These are phyloP conservation scores for Felis chaus DNA, from an alignment of 2,113 vertebrate genomes.

Conservation along the genomic window DNA sequence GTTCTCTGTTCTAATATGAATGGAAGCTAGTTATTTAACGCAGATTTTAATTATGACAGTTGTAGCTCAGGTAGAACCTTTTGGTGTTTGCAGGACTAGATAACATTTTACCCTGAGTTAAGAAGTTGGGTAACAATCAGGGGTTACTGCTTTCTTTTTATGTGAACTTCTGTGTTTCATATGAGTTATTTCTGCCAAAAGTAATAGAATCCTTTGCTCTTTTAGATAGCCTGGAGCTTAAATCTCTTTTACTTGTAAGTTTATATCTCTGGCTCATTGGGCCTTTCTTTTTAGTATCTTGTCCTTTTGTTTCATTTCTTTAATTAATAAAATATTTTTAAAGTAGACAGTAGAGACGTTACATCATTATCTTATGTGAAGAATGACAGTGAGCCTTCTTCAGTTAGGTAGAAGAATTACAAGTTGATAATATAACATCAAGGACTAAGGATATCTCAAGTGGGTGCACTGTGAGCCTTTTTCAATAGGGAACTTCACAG, in stretches of 20 bases:
- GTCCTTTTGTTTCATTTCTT: neutral
- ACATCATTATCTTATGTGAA: neutral
- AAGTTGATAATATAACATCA: neutral
- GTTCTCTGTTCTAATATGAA: neutral
- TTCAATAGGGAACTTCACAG: neutral
- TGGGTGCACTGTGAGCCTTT: neutral
- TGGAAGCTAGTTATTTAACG: neutral
- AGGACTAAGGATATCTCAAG: neutral
- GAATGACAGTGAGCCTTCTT: neutral
- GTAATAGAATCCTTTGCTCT: neutral
- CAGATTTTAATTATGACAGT: neutral
- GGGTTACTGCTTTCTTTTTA: neutral
- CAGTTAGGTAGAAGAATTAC: neutral
- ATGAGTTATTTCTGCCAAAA: conserved; percentile 2
- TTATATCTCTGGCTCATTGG: conserved; percentile 3
- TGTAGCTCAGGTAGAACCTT: neutral
- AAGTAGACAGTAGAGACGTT: neutral
- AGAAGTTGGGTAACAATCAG: neutral
- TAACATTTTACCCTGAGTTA: neutral
- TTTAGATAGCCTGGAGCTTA: neutral
- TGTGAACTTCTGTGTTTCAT: neutral
- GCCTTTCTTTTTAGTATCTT: neutral
- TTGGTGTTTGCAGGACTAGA: neutral
- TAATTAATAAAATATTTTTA: conserved; percentile 35
- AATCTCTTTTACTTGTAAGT: neutral